Base-by-base conservation (phyloP, 2,888 invertebrate species). In the Trisateles emortualis region DNA sequence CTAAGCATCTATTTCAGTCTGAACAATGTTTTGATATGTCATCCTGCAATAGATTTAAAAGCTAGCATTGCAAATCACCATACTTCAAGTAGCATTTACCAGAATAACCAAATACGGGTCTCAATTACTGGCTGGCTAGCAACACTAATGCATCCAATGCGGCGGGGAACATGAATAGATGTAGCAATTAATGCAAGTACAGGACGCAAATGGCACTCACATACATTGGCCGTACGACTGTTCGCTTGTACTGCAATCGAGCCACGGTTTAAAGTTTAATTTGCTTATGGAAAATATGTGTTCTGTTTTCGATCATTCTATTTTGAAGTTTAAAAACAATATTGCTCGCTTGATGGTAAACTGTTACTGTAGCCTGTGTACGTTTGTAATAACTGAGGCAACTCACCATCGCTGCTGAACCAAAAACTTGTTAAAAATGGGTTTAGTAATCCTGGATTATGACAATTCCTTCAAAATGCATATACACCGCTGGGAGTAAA, bases 221-320 rank as follows among this genome's bases (percentile, higher is more conserved):
- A 75, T 68, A 71, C 68, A 73, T 76, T 76, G 69, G 60, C 61
- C 69, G 74, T 78, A 69, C 66, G 73, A 68, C 64, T 60, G 71
- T 56, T 61, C 65, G 43, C 30, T 54, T 58, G 46, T 63, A 64
- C 0, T 24, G 19, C 16, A 3, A 13, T 36, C 16, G 30, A 30
- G 13, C 2, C 8, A 16, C 1, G 16, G 29, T 10, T n/a, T 10
- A 29, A 26, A 11, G 16, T 32, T 42, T 17, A 42, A 42, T 29
- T 41, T 41, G 10, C 5, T 30, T 9, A 17, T 42, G 16, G 41
- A 16, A 17, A 47, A 8, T 48, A 41, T 45, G 22, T 26, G 26
- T 26, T 26, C 26, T 26, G 26, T 26, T 26, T 26, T 26, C 8
- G 8, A 6, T 26, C 1, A 8, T 26, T 26, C 26, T 26, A 26